Base-by-base conservation (phyloP, 1,140 invertebrate genomes). In the Procambarus clarkii region DNA sequence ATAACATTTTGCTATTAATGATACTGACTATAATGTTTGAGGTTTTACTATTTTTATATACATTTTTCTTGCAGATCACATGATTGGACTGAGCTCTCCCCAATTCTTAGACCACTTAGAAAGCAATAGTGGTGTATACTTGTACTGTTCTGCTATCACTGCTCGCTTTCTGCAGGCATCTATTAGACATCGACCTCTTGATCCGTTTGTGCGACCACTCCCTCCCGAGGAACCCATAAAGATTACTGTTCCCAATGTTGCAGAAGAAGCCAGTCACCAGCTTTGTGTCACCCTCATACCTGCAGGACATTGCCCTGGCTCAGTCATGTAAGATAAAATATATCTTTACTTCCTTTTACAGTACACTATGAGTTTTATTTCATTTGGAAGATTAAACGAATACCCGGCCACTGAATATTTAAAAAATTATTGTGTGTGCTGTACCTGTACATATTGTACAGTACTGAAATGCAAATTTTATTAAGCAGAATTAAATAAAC, bases 301-400 rank as follows among this genome's bases (percentile, higher is more conserved):
- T 44, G 96, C 97, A 3, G 96, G 96, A 21, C 97, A 97, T 94
- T 97, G 96, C 94, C 95, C 96, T 9, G 97, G 97, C 0, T 97
- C 97, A 3, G 95, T 97, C 0, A 97, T 97, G 97, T 93, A 76
- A 92, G 92, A 48, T 54, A 92, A 34, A 77, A 64, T 64, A 54
- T 54, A 54, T 54, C 13, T 54, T 54, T 13, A 54, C 13, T 54
- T 54, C 8, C 13, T 13, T 54, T 13, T 54, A 13, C 34, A 34
- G 34, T 34, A 34, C 34, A 34, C 34, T 54, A 54, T 9, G 50
- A 54, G 13, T 54, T 54, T 54, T 9, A 1, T 2, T 54, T 54
- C 13, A 5, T 1, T 54, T 54, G 50, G 4, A 54, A 9, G 50
- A 9, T 54, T 54, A 8, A 8, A 8, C 13, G 8, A 54, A 54